Conservation (phyloP, 37 sponge, comb jelly and placozoan species). For the Cliona cf. orientalis region DNA sequence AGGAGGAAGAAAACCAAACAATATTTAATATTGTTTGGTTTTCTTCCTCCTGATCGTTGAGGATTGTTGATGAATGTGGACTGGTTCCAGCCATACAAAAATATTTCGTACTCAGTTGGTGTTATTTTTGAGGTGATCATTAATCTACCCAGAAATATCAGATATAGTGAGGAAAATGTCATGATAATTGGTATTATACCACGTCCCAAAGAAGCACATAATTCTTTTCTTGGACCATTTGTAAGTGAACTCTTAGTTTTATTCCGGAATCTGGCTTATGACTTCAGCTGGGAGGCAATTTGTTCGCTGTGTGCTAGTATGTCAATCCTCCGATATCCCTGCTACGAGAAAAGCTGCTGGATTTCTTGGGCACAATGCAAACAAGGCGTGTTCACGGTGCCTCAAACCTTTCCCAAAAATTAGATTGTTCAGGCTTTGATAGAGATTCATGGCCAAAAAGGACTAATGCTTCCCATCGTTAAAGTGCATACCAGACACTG, state of each 20-base stretch:
- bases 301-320: conserved; percentile 33
- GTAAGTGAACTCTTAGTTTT: conserved; percentile 38
- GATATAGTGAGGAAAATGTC: conserved; percentile 45
- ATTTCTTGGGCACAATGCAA: conserved; percentile 40
- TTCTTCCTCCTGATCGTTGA: too few relatives aligned
- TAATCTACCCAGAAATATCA: conserved; percentile 40
- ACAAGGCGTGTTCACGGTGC: conserved; percentile 61
- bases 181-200: conserved; percentile 56
- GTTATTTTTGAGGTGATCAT: conserved; percentile 47
- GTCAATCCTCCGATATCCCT: conserved; percentile 48
- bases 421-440: conserved; percentile 43
- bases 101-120: conserved; percentile 53
- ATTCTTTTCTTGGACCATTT: conserved; percentile 37
- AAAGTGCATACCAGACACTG: not conserved
- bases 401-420: conserved; percentile 41
- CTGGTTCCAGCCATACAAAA: conserved; percentile 61
- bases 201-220: conserved; percentile 52
- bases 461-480: not conserved
- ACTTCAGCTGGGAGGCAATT: not conserved
- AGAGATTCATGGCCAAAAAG: conserved; percentile 29
- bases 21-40: conserved; percentile 35
- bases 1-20: not conserved
- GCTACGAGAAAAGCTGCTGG: conserved; percentile 50
- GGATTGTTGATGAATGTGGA: too few relatives aligned
- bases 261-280: conserved; percentile 12